Percentiles rank a stretch among this genome's conserved stretches.
These are phyloP conservation scores for Propithecus perrieri DNA, from an alignment of 2,797 vertebrate genomes.

Conservation along the genomic window DNA sequence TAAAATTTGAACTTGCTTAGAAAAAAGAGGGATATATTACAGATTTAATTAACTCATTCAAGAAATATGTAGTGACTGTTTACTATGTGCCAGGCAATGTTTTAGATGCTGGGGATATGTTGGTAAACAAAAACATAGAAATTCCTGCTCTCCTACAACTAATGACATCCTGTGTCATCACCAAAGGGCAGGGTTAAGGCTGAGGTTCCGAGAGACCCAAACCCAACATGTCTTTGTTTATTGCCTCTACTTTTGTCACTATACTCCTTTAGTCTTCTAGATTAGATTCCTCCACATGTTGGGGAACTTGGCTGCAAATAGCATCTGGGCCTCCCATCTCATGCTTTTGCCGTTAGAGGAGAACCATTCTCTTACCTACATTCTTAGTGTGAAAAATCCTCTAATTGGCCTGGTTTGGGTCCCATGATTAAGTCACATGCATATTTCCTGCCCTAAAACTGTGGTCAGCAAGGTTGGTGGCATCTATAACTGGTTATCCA, in stretches of 20 bases:
- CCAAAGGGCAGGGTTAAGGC: neutral
- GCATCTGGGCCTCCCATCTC: neutral
- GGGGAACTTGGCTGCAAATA: neutral
- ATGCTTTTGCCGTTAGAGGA: neutral
- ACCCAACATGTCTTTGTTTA: neutral
- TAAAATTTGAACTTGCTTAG: neutral
- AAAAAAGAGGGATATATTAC: neutral
- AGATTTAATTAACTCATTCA: neutral
- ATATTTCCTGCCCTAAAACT: neutral
- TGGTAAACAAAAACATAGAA: neutral
- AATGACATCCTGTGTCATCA: neutral
- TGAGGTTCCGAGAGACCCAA: neutral
- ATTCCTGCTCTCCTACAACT: neutral
- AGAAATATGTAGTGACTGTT: neutral
- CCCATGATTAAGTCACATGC: neutral
- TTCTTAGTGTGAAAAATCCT: neutral
- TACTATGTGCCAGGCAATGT: neutral
- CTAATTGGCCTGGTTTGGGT: neutral
- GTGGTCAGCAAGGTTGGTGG: neutral
- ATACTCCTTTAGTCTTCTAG: neutral
- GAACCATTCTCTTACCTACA: neutral
- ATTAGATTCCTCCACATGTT: neutral
- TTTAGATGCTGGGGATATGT: neutral
- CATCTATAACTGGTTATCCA: neutral
- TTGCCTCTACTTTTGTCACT: neutral